These are phyloP conservation scores for Holacanthus passer DNA, from an alignment of 2,113 vertebrate genomes.

Conservation along the genomic window DNA sequence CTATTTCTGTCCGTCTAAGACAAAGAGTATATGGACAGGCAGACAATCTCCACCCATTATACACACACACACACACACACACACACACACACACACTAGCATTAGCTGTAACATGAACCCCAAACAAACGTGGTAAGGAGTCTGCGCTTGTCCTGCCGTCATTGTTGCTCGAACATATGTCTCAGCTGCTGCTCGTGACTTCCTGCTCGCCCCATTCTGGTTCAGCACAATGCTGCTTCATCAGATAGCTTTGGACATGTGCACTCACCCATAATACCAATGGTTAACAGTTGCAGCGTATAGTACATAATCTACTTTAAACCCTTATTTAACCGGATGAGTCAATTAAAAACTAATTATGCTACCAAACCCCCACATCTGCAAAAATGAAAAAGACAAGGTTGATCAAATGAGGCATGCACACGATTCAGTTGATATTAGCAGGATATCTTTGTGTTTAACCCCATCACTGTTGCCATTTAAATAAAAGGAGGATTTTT, in stretches of 20 bases:
- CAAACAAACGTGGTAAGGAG: slow-evolving; percentile 14
- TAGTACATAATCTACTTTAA: slow-evolving; percentile 48
- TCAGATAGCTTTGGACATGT: slow-evolving; percentile 55
- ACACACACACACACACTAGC: slow-evolving; percentile 1
- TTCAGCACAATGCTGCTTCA: neutral
- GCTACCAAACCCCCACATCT: slow-evolving; percentile 4
- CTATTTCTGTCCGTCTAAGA: neutral
- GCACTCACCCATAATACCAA: slow-evolving; percentile 46
- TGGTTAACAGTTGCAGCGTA: slow-evolving; percentile 30
- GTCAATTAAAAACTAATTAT: slow-evolving; percentile 57
- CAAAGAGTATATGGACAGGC: slow-evolving; percentile 4
- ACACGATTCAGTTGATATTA: slow-evolving; percentile 2
- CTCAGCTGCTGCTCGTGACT: slow-evolving; percentile 49
- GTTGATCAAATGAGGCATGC: slow-evolving; percentile 24
- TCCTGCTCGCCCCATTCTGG: slow-evolving; percentile 22
- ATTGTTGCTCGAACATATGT: slow-evolving; percentile 56
- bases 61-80: neutral
- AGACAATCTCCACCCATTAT: slow-evolving; percentile 21
- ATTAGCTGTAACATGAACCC: slow-evolving; percentile 55
- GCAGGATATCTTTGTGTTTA: slow-evolving; percentile 22
- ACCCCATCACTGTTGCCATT: neutral
- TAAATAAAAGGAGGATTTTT: neutral
- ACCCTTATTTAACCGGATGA: slow-evolving; percentile 58
- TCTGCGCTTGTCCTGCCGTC: slow-evolving; percentile 16
- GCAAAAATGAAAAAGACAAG: neutral